These are phyloP conservation scores for Tetragnatha versicolor DNA, from an alignment of 1,140 invertebrate genomes.

Conservation along the genomic window DNA sequence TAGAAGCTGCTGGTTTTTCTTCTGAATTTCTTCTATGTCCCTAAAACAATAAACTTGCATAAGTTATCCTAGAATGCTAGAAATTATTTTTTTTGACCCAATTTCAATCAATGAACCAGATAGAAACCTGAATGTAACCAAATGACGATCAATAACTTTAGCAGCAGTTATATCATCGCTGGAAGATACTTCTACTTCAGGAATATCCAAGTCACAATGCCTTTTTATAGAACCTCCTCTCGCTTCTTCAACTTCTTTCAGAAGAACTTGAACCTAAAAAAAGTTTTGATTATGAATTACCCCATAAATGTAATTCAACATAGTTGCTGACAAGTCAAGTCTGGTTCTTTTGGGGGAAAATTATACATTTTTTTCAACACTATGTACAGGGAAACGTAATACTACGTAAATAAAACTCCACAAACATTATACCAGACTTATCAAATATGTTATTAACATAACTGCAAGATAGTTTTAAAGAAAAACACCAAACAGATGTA, in stretches of 20 bases:
- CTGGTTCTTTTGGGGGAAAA: background rate
- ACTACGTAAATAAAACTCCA: too few species aligned
- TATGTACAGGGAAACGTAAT: too few species aligned
- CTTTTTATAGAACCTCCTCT: constrained; percentile 62
- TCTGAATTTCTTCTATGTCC: constrained; percentile 85
- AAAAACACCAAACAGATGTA: too few species aligned
- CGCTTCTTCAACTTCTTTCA: constrained; percentile 85
- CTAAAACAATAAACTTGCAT: constrained; percentile 60
- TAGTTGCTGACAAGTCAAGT: background rate
- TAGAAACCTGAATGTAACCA: constrained; percentile 77
- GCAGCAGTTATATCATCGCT: constrained; percentile 41
- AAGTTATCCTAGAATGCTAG: background rate
- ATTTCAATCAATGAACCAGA: background rate
- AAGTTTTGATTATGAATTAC: background rate
- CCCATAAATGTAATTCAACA: background rate
- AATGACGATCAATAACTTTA: constrained; percentile 77
- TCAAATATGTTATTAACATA: too few species aligned
- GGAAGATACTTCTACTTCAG: constrained; percentile 36
- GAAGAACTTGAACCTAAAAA: constrained; percentile 73
- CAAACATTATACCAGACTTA: too few species aligned
- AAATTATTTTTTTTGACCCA: background rate
- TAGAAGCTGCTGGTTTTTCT: constrained; percentile 84
- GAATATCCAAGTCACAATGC: background rate
- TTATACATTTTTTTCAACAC: too few species aligned
- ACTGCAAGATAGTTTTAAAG: too few species aligned